Percentiles rank a stretch among this genome's conserved stretches.
phyloP scores from a whole-genome alignment of 1,140 invertebrate species.

The Brachionus rotundiformis region DNA sequence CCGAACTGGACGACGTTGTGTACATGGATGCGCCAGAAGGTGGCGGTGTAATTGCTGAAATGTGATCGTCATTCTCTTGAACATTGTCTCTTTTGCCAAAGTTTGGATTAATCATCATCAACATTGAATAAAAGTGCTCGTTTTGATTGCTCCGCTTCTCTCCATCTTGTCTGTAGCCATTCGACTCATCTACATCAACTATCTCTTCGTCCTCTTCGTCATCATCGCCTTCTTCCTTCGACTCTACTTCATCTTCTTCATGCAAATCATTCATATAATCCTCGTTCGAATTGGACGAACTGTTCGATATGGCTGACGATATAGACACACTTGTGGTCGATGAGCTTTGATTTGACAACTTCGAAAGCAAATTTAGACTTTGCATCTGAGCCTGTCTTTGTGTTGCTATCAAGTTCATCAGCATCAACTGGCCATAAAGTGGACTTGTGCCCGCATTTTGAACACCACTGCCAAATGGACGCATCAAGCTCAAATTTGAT shows the following conservation, averaged over 20 bases:
- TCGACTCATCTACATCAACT: conserved; percentile 6
- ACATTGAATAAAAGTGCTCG: not conserved
- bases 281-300: conserved; percentile 21
- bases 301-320: conserved; percentile 25
- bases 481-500: not conserved
- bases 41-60: not conserved
- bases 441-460: not conserved
- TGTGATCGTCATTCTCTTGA: not conserved
- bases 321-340: conserved; percentile 32
- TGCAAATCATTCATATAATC: not conserved
- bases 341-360: conserved; percentile 5
- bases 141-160: not conserved
- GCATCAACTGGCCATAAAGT: not conserved
- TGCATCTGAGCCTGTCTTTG: conserved; percentile 24
- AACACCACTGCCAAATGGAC: not conserved
- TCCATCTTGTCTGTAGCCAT: not conserved
- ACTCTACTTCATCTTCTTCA: conserved; percentile 1
- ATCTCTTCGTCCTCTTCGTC: not conserved
- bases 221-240: not conserved
- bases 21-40: conserved; percentile 15
- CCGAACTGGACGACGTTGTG: conserved; percentile 5
- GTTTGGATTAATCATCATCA: conserved; percentile 44
- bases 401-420: conserved; percentile 10
- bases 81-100: not conserved
- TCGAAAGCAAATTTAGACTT: not conserved